A percentile compares a stretch with the other conserved stretches of the same genome.
Evolutionary conservation across 2,888 invertebrate species (phyloP).

Genomic region (Hyposoter dolosus): DNA sequence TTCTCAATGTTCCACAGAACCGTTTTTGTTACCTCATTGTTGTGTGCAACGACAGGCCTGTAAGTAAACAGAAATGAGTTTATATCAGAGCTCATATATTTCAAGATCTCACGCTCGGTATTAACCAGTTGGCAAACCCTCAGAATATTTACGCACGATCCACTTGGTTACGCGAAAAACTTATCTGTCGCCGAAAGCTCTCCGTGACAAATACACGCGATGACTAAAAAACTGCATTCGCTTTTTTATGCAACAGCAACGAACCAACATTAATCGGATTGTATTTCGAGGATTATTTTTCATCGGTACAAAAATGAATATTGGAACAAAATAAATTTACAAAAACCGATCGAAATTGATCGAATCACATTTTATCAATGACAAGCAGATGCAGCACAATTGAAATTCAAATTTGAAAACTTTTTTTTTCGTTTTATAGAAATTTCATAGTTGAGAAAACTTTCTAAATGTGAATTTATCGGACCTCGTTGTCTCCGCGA

Average conservation of each 20-base stretch:
- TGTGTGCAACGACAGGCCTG: neutral
- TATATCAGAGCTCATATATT: slow-evolving; percentile 23
- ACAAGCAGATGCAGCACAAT: too few species aligned
- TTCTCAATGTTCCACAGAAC: neutral
- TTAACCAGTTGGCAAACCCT: slow-evolving; percentile 66
- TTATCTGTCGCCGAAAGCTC: slow-evolving; percentile 31
- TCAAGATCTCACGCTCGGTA: slow-evolving; percentile 65
- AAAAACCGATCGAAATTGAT: too few species aligned
- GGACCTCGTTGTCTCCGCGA: too few species aligned
- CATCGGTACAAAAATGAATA: too few species aligned
- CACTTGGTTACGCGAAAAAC: slow-evolving; percentile 64
- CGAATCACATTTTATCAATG: too few species aligned
- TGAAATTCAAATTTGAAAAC: too few species aligned
- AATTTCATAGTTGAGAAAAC: too few species aligned
- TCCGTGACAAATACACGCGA: neutral
- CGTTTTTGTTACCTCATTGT: neutral
- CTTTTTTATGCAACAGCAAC: neutral
- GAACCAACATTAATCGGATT: neutral
- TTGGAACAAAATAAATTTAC: too few species aligned
- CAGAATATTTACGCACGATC: slow-evolving; percentile 48
- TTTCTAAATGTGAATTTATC: too few species aligned
- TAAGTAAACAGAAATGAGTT: slow-evolving; percentile 20
- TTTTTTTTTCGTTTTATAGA: too few species aligned
- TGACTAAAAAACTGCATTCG: slow-evolving; percentile 38
- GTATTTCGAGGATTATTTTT: too few species aligned